These are phyloP conservation scores for Alces alces DNA, from an alignment of 2,113 vertebrate species.

Conservation along the genomic window DNA sequence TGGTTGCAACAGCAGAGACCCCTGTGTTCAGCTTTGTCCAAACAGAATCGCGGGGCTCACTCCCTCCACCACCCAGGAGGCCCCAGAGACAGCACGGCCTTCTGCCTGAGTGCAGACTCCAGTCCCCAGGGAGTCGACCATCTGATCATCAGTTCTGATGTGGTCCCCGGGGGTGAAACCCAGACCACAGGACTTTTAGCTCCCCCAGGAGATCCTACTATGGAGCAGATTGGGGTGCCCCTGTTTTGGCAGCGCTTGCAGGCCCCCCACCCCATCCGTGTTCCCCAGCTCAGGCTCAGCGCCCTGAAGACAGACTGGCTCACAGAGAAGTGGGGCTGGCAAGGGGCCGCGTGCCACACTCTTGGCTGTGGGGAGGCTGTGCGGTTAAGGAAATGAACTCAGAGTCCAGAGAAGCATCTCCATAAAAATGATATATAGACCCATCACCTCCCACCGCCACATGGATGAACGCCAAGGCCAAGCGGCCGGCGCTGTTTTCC, in stretches of 20 bases:
- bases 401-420: not conserved
- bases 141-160: not conserved
- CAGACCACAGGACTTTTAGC: not conserved
- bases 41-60: not conserved
- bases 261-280: not conserved
- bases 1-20: not conserved
- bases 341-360: accelerated
- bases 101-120: not conserved
- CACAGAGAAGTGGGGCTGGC: accelerated
- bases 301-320: not conserved
- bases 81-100: not conserved
- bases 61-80: not conserved
- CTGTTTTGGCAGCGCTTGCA: not conserved
- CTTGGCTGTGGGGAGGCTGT: not conserved
- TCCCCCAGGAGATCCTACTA: not conserved
- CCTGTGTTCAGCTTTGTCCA: not conserved
- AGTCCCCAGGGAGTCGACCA: too few species aligned
- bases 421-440: not conserved
- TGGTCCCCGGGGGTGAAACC: not conserved
- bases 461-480: too few species aligned
- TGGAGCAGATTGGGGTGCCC: not conserved
- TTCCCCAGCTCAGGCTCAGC: not conserved
- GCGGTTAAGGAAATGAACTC: not conserved
- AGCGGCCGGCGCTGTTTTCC: accelerated
- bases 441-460: not conserved